Evolutionary conservation across 1,140 invertebrate species (phyloP).

Genomic region (Bombus polaris): DNA sequence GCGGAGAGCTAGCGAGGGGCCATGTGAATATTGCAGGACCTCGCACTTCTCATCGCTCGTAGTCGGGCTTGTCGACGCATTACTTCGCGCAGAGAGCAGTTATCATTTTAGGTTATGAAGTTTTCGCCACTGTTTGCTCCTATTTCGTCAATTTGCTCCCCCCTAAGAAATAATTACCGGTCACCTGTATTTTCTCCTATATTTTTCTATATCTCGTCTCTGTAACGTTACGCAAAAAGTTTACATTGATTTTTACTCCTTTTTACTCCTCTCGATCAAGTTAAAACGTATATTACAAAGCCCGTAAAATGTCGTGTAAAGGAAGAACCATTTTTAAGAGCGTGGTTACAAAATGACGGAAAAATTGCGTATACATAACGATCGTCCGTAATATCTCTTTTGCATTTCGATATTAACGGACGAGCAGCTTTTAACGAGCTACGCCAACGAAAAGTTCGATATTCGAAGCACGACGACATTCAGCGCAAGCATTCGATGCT

Average conservation of each 20-base stretch:
- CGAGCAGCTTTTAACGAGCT: not conserved
- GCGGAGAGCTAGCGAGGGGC: constrained; percentile 55
- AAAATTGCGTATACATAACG: too few relatives aligned
- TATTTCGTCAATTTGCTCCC: not conserved
- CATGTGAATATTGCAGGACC: constrained; percentile 70
- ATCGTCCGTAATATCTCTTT: not conserved
- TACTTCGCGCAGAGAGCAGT: constrained; percentile 44
- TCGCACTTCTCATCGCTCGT: constrained; percentile 61
- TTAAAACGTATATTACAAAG: too few relatives aligned
- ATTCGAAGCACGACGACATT: constrained; percentile 18
- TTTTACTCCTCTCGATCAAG: too few relatives aligned
- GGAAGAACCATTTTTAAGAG: too few relatives aligned
- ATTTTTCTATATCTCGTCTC: too few relatives aligned
- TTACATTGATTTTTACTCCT: not conserved
- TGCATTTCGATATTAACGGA: not conserved
- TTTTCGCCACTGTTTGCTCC: not conserved
- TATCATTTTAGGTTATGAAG: constrained; percentile 22
- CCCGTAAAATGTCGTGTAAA: too few relatives aligned
- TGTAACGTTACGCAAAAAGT: not conserved
- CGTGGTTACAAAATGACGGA: too few relatives aligned
- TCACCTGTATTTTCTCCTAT: not conserved
- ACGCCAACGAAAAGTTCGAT: constrained; percentile 28
- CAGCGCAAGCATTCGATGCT: constrained; percentile 12
- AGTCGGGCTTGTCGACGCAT: constrained; percentile 56
- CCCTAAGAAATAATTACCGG: not conserved